These are phyloP conservation scores for Drosophila fuyamai DNA, from an alignment of 1,140 invertebrate genomes.

Conservation along the genomic window DNA sequence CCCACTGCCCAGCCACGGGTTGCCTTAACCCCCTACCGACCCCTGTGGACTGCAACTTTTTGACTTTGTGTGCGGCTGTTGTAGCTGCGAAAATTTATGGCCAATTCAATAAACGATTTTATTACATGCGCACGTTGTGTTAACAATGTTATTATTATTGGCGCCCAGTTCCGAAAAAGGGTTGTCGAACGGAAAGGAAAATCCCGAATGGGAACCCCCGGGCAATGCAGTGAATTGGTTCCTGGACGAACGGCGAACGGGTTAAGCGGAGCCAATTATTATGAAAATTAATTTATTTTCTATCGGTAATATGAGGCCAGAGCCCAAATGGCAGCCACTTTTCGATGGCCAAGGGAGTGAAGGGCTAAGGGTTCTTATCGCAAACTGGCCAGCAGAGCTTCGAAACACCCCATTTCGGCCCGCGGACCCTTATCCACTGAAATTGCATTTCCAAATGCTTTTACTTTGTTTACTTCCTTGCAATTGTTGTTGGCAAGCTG, in stretches of 20 bases:
- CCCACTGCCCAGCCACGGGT: neutral
- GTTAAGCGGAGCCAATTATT: slow-evolving; percentile 56
- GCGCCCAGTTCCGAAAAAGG: slow-evolving; percentile 61
- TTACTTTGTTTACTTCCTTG: slow-evolving; percentile 52
- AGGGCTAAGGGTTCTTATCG: slow-evolving; percentile 48
- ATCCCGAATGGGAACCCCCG: neutral
- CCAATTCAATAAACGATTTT: slow-evolving; percentile 84
- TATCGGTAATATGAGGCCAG: slow-evolving; percentile 59
- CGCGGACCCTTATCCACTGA: slow-evolving; percentile 31
- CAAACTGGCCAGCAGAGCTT: slow-evolving; percentile 44
- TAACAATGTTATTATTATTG: slow-evolving; percentile 84
- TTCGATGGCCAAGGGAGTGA: neutral
- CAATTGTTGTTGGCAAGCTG: slow-evolving; percentile 16
- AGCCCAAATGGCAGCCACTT: slow-evolving; percentile 8
- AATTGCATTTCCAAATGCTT: slow-evolving; percentile 59
- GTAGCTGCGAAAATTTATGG: slow-evolving; percentile 78
- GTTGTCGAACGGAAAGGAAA: slow-evolving; percentile 5
- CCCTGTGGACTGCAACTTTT: slow-evolving; percentile 66
- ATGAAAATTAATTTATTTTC: slow-evolving; percentile 82
- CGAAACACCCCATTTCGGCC: neutral
- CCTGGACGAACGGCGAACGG: neutral
- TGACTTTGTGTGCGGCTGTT: slow-evolving; percentile 76
- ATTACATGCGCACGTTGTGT: slow-evolving; percentile 82
- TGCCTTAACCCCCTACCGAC: neutral
- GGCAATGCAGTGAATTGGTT: slow-evolving; percentile 54